Conservation (phyloP, 2,797 vertebrate species). For the Orestias chungarensis region DNA sequence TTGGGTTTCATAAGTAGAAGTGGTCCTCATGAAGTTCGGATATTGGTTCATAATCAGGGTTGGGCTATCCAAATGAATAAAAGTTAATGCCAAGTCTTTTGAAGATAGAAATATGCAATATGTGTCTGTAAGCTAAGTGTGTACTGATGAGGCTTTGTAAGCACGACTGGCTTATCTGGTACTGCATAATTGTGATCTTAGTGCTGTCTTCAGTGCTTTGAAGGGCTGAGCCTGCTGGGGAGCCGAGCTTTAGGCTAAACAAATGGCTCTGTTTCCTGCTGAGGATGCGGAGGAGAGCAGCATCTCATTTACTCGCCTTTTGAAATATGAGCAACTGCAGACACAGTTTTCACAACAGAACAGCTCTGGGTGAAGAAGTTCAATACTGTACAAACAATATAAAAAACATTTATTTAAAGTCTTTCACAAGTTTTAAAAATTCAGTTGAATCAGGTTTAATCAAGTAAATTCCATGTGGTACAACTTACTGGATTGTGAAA, state of each 20-base stretch:
- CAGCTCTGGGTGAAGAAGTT: neutral
- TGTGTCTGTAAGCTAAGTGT: constrained; percentile 19
- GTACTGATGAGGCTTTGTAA: constrained; percentile 42
- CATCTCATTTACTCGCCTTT: constrained; percentile 61
- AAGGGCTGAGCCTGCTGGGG: constrained; percentile 54
- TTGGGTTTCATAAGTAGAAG: no score
- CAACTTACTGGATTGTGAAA: neutral
- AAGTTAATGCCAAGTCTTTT: no score
- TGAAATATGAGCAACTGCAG: constrained; percentile 60
- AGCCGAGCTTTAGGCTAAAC: constrained; percentile 60
- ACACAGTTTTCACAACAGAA: constrained; percentile 44
- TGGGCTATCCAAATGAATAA: no score
- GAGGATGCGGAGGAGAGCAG: constrained; percentile 52
- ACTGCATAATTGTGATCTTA: constrained; percentile 64
- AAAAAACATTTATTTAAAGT: constrained; percentile 1
- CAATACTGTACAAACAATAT: neutral
- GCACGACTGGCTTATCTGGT: constrained; percentile 51
- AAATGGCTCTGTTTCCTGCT: constrained; percentile 64
- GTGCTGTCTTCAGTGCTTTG: constrained; percentile 55
- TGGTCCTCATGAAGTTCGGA: no score
- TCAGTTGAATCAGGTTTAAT: neutral
- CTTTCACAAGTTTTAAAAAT: neutral
- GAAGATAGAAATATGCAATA: no score
- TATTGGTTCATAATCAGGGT: no score
- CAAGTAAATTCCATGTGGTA: neutral